Evolutionary conservation across 1,140 invertebrate genomes (phyloP).

Genomic region (Prorops nasuta): DNA sequence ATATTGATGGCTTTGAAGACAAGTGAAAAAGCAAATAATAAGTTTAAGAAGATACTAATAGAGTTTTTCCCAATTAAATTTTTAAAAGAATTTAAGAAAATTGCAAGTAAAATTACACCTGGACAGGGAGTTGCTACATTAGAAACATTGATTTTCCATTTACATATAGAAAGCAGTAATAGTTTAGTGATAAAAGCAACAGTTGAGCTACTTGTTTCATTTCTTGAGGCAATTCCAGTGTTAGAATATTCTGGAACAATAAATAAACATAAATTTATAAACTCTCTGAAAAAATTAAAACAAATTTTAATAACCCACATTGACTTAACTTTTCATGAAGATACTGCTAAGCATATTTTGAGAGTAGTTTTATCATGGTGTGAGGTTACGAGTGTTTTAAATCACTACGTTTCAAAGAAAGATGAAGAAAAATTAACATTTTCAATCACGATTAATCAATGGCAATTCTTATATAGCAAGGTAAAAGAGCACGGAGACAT

Average conservation of each 20-base stretch:
- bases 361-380: constrained; percentile 24
- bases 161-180: constrained; percentile 24
- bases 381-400: constrained; percentile 21
- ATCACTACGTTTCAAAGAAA: constrained; percentile 25
- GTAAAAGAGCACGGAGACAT: constrained; percentile 22
- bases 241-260: constrained; percentile 26
- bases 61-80: constrained; percentile 19
- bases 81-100: constrained; percentile 13
- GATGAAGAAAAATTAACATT: constrained; percentile 10
- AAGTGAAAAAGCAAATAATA: no score
- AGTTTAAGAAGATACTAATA: no score
- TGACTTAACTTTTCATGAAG: constrained; percentile 16
- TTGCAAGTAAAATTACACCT: constrained; percentile 11
- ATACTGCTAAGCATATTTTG: constrained; percentile 21
- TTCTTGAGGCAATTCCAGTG: constrained; percentile 31
- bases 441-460: constrained; percentile 21
- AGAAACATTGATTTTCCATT: constrained; percentile 19
- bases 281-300: constrained; percentile 24
- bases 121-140: constrained; percentile 17
- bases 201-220: constrained; percentile 26
- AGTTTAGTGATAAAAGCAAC: constrained; percentile 25
- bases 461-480: constrained; percentile 27
- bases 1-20: constrained; percentile 14
- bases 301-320: constrained; percentile 25
- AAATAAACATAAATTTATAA: constrained; percentile 31